Evolutionary conservation across 2,113 vertebrate species (phyloP), one percentile per base, ranked within the genome.

Genomic region (Xiphophorus hellerii): DNA sequence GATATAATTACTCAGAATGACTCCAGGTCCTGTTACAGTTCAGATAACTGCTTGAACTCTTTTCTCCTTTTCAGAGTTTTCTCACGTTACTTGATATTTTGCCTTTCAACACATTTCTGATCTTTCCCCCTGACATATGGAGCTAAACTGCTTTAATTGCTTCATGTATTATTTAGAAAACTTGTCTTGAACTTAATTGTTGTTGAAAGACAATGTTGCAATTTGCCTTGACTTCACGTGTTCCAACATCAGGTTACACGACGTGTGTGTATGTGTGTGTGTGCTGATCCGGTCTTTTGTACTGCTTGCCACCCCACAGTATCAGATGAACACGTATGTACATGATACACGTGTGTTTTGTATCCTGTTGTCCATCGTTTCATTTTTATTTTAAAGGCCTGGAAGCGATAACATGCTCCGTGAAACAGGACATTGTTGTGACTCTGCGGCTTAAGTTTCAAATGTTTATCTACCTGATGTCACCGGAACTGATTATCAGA

Each of bases 211-310:
- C 25, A 25, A 9, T n/a, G 66, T 25, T 8, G 27, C 22, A 62
- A 44, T 39, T 61, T 37, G 15, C 69, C 61, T 71, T 39, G 15
- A 37, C 54, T 22, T 35, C 28, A 12, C 13, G n/a, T 17, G 20
- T 48, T 29, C 30, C 71, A 73, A 11, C 71, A 65, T 51, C 62
- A 22, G 48, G 73, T 76, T 76, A 48, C 74, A 76, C 30, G 44
- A 33, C 0, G 64, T 48, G 44, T 2, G 35, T 37, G 35, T 10
- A 9, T 10, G 35, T 10, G 9, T 28, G 48, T 20, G n/a, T 35
- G 42, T 33, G 69, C 3, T 60, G 62, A 44, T 25, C 31, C 28
- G 20, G 68, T 35, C 62, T 33, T 71, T 78, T 78, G 69, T 72
- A 5, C 31, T 71, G 30, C 62, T 71, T 31, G 42, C 44, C 62